Conservation (phyloP, 2,113 vertebrate genomes). For the Dromaius novaehollandiae region DNA sequence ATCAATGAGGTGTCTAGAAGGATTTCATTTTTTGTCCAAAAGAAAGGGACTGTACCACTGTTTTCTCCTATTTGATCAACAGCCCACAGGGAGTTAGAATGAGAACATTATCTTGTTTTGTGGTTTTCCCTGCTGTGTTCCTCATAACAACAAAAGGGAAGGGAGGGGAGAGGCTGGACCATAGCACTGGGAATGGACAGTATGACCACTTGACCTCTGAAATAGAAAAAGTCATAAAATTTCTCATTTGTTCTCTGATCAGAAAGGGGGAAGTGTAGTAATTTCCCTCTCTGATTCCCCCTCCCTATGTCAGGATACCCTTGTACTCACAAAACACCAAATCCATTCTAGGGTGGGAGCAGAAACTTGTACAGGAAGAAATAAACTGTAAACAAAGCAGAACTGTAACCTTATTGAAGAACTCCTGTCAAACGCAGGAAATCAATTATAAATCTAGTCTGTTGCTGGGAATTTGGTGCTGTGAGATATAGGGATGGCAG, state of each 20-base stretch:
- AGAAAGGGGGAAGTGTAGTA: background rate
- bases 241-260: background rate
- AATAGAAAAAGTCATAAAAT: background rate
- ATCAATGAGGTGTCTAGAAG: background rate
- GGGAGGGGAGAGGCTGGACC: background rate
- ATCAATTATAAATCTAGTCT: background rate
- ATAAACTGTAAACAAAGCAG: constrained; percentile 21
- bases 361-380: constrained; percentile 29
- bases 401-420: constrained; percentile 1
- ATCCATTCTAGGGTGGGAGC: background rate
- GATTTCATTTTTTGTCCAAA: background rate
- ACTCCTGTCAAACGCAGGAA: background rate
- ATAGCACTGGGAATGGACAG: background rate
- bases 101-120: background rate
- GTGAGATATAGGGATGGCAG: background rate
- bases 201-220: background rate
- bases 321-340: background rate
- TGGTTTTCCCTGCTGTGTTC: background rate
- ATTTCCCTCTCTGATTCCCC: constrained; percentile 4
- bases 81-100: background rate
- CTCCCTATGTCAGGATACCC: background rate
- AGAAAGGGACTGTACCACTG: background rate
- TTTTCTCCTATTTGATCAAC: background rate
- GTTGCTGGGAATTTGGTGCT: background rate
- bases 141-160: background rate